phyloP scores from a whole-genome alignment of 2,113 vertebrate genomes.

The Dipodomys spectabilis region DNA sequence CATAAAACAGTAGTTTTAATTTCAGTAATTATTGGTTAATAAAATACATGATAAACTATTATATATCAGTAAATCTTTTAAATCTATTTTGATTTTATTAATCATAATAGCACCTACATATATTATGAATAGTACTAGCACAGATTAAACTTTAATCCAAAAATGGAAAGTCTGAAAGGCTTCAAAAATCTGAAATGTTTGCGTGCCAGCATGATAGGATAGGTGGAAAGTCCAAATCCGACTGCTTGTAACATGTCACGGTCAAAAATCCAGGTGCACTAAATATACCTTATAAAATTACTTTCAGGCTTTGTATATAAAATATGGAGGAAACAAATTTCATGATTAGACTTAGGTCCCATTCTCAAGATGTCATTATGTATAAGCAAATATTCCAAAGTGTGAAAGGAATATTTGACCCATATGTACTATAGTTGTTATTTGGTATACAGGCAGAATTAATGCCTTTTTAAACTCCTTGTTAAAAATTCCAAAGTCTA shows the following conservation, averaged over 20 bases:
- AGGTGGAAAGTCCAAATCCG: neutral
- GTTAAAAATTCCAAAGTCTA: neutral
- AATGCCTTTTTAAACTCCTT: neutral
- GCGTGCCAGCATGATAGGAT: neutral
- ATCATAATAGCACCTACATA: conserved; percentile 18
- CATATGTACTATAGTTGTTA: neutral
- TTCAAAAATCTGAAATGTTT: neutral
- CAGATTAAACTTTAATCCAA: neutral
- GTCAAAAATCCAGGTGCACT: neutral
- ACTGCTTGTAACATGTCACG: neutral
- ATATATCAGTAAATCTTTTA: conserved; percentile 32
- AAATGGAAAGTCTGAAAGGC: conserved; percentile 8
- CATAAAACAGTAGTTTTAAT: conserved; percentile 24
- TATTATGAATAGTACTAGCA: conserved; percentile 29
- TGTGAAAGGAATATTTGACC: neutral
- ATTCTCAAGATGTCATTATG: neutral
- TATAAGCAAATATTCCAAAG: neutral
- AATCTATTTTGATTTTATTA: conserved; percentile 47
- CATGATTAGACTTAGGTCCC: neutral
- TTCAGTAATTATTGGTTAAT: conserved; percentile 49
- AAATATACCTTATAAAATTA: neutral
- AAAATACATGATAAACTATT: conserved; percentile 32
- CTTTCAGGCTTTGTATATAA: neutral
- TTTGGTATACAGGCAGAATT: neutral
- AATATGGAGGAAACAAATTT: neutral